A percentile compares a stretch with the other conserved stretches of the same genome.
phyloP scores from a whole-genome alignment of 2,797 vertebrate species.

The Helostoma temminkii region DNA sequence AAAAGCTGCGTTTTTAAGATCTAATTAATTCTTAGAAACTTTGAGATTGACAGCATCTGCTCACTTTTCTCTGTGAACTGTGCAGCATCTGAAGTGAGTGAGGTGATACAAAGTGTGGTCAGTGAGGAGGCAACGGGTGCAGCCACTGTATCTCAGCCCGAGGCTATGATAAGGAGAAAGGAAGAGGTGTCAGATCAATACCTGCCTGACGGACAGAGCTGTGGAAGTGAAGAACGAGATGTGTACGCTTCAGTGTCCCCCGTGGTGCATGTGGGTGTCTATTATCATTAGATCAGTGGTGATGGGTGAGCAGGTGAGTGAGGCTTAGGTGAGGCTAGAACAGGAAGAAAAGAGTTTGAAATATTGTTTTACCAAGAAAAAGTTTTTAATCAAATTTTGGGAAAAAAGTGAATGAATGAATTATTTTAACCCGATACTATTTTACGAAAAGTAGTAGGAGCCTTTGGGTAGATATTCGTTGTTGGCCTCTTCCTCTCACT shows the following conservation, averaged over 20 bases:
- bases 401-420: too few relatives aligned
- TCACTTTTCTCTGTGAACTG: not conserved
- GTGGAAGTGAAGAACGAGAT: not conserved
- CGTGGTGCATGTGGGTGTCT: not conserved
- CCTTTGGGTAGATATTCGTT: too few relatives aligned
- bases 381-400: not conserved
- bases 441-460: too few relatives aligned
- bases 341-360: not conserved
- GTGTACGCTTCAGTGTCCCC: not conserved
- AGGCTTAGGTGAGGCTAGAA: not conserved
- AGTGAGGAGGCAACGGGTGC: not conserved
- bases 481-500: too few relatives aligned
- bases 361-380: not conserved
- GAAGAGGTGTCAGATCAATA: slow-evolving; percentile 21
- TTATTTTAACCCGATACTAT: not conserved
- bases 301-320: slow-evolving; percentile 7
- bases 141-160: not conserved
- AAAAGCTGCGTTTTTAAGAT: not conserved
- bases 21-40: not conserved
- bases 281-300: slow-evolving; percentile 7
- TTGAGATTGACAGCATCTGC: not conserved
- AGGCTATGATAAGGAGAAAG: slow-evolving; percentile 7
- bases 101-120: not conserved
- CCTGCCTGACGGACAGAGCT: slow-evolving; percentile 2
- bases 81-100: not conserved